phyloP scores from a whole-genome alignment of 2,797 vertebrate genomes.

The Molossus molossus region DNA sequence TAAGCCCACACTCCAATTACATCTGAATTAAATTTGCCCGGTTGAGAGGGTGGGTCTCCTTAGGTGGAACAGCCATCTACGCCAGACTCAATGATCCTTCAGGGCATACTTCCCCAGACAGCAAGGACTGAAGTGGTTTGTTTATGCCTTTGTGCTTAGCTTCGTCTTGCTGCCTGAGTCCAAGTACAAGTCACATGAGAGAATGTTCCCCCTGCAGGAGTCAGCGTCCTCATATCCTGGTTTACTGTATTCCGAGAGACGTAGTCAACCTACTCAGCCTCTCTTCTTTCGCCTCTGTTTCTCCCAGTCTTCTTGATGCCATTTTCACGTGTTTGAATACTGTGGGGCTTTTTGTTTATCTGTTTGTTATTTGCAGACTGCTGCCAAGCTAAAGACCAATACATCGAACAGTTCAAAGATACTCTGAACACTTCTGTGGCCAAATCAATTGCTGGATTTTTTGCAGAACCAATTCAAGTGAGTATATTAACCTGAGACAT shows the following conservation, averaged over 20 bases:
- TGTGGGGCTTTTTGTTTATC: neutral
- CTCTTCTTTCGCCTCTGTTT: neutral
- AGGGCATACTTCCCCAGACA: neutral
- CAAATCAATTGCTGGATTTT: conserved; percentile 94
- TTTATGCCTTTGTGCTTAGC: neutral
- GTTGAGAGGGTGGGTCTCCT: neutral
- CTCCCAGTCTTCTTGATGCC: neutral
- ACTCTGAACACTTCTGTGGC: conserved; percentile 93
- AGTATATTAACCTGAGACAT: conserved; percentile 55
- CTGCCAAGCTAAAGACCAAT: conserved; percentile 94
- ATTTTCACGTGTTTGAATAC: conserved; percentile 62
- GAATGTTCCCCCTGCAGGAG: neutral
- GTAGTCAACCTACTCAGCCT: neutral
- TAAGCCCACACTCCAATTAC: neutral
- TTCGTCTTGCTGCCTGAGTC: neutral
- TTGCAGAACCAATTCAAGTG: conserved; percentile 97
- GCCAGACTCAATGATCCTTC: neutral
- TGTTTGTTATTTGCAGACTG: conserved; percentile 88
- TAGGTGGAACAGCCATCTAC: neutral
- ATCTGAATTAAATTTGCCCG: neutral
- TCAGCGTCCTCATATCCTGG: neutral
- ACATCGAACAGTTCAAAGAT: conserved; percentile 95
- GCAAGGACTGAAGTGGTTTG: neutral
- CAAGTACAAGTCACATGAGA: neutral
- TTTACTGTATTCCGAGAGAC: neutral